Conservation (phyloP, 2,113 vertebrate species). For the Leucosticte australis region DNA sequence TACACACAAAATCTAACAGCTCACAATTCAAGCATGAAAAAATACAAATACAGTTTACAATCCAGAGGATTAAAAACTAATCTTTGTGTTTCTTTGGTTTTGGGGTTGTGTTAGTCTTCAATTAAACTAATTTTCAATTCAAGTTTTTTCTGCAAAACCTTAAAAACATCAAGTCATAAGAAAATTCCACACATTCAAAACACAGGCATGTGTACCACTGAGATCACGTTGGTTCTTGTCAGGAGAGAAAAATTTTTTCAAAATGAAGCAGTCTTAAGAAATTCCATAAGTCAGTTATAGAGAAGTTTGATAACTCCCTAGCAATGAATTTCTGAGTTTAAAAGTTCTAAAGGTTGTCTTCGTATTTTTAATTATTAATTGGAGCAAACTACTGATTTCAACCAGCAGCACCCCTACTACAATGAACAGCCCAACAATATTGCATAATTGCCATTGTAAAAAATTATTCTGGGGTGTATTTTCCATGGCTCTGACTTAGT, state of each 20-base stretch:
- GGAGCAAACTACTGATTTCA: not conserved
- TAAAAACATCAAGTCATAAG: not conserved
- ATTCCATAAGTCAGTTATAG: not conserved
- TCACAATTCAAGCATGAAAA: not conserved
- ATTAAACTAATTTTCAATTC: not conserved
- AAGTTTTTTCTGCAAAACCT: not conserved
- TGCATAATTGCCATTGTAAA: not conserved
- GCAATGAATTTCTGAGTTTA: not conserved
- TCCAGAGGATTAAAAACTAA: not conserved
- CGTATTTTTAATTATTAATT: not conserved
- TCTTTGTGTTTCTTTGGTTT: not conserved
- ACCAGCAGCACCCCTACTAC: not conserved
- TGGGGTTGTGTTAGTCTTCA: not conserved
- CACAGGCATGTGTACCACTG: not conserved
- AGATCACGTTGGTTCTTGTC: not conserved
- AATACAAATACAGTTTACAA: not conserved
- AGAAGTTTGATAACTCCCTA: not conserved
- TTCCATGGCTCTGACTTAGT: not conserved
- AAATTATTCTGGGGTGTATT: not conserved
- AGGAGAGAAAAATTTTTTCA: not conserved
- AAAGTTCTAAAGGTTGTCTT: not conserved
- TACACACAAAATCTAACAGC: not conserved
- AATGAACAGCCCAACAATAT: not conserved
- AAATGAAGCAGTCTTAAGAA: not conserved
- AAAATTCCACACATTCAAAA: not conserved